A percentile compares a stretch with the other conserved stretches of the same genome.
Conservation (phyloP, 30 jellyfish, hydroid and myxozoan genomes). For the Pelagia noctiluca region DNA sequence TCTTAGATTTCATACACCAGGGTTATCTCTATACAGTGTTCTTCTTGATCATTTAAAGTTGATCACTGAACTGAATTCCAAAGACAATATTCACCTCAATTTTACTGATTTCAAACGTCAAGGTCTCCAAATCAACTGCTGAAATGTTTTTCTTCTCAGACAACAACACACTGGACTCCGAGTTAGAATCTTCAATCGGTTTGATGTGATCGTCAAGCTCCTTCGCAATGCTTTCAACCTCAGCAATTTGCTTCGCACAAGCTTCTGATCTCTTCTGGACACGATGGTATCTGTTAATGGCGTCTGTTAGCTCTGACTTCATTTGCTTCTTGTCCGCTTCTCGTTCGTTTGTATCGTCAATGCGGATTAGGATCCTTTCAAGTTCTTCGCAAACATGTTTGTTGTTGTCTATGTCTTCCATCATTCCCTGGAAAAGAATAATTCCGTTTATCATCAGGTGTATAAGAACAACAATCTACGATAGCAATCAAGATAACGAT, state of each 20-base stretch:
- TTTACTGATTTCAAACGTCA: conserved; percentile 56
- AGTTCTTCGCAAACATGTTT: conserved; percentile 48
- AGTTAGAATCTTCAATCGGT: conserved; percentile 44
- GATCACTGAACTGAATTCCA: too few species aligned
- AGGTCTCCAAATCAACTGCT: conserved; percentile 57
- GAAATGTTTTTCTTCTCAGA: conserved; percentile 45
- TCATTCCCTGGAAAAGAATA: conserved; percentile 78
- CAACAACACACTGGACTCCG: conserved; percentile 54
- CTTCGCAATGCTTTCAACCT: conserved; percentile 73
- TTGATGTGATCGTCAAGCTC: conserved; percentile 59
- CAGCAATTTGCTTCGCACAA: conserved; percentile 47
- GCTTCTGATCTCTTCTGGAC: conserved; percentile 57
- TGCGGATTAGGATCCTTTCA: conserved; percentile 45
- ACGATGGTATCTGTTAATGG: conserved; percentile 58
- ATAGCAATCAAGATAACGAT: too few species aligned
- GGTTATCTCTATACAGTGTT: too few species aligned
- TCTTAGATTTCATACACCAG: too few species aligned
- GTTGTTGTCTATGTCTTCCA: conserved; percentile 73
- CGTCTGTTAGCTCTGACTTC: conserved; percentile 64
- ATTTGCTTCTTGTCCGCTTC: conserved; percentile 61
- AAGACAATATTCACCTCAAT: conserved; percentile 82
- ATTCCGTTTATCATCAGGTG: too few species aligned
- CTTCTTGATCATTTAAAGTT: too few species aligned
- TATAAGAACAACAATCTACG: too few species aligned
- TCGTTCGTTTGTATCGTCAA: conserved; percentile 46